A percentile compares a stretch with the other conserved stretches of the same genome.
Evolutionary conservation across 2,113 vertebrate genomes (phyloP).

Genomic region (Mustela lutreola): DNA sequence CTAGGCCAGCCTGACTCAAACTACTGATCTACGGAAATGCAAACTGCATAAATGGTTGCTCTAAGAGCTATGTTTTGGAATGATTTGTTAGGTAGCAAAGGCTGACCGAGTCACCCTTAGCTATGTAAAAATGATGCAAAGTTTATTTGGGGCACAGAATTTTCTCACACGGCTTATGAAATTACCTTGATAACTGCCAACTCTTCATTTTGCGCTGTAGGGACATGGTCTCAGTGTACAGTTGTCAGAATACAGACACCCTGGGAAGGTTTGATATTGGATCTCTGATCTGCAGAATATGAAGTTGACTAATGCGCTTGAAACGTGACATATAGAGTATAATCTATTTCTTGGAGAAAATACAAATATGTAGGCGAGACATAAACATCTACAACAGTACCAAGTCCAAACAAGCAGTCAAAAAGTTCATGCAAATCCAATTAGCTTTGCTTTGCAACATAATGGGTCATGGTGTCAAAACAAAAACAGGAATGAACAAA

Average conservation of each 20-base stretch:
- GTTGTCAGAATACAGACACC: conserved; percentile 75
- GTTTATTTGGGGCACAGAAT: background rate
- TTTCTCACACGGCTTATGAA: conserved; percentile 37
- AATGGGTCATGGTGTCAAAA: background rate
- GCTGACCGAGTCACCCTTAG: background rate
- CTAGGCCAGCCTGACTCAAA: too few species aligned
- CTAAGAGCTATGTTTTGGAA: background rate
- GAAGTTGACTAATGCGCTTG: conserved; percentile 73
- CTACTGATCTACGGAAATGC: background rate
- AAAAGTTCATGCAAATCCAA: background rate
- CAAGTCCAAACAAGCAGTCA: background rate
- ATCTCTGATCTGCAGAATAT: conserved; percentile 76
- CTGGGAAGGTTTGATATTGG: conserved; percentile 76
- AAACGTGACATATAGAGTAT: background rate
- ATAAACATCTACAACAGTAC: background rate
- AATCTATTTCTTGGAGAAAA: conserved; percentile 51
- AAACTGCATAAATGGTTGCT: background rate
- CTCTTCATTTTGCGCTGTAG: background rate
- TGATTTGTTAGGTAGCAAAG: background rate
- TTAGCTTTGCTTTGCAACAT: background rate
- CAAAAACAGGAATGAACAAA: background rate
- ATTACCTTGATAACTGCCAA: conserved; percentile 70
- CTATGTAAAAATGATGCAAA: background rate
- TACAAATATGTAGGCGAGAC: background rate
- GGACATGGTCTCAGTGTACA: conserved; percentile 40